Evolutionary conservation across 1,140 invertebrate species (phyloP).

Genomic region (Temnothorax nylanderi): DNA sequence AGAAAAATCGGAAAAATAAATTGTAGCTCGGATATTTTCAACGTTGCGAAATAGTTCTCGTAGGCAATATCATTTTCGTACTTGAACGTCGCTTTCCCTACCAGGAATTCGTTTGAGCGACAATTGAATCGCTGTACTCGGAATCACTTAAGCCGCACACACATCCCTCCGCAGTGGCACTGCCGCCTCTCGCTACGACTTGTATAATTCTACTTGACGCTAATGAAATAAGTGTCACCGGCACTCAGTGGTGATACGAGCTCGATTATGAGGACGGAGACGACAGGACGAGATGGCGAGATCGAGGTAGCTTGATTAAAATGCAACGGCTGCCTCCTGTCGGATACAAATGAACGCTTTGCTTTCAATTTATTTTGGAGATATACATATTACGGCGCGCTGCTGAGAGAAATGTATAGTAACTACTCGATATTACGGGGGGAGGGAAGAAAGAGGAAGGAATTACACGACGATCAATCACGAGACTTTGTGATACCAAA

Average conservation of each 20-base stretch:
- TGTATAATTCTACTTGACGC: constrained; percentile 71
- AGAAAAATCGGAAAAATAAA: neutral
- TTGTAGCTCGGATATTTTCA: neutral
- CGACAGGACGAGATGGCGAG: constrained; percentile 42
- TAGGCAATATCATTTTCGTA: constrained; percentile 6
- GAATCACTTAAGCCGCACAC: constrained; percentile 63
- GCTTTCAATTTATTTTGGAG: constrained; percentile 58
- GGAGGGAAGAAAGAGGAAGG: neutral
- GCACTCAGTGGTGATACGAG: constrained; percentile 62
- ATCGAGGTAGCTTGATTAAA: constrained; percentile 63
- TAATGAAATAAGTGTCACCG: constrained; percentile 73
- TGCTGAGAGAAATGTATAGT: neutral
- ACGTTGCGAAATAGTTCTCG: neutral
- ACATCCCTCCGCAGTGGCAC: constrained; percentile 32
- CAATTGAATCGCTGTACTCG: constrained; percentile 71
- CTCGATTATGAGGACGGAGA: constrained; percentile 62
- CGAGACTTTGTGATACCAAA: neutral
- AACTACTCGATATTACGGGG: neutral
- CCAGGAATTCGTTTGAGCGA: constrained; percentile 65
- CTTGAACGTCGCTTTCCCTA: constrained; percentile 47
- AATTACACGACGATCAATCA: neutral
- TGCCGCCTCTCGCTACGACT: constrained; percentile 55
- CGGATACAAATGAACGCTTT: constrained; percentile 31
- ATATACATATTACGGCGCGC: constrained; percentile 2
- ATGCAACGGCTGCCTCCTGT: constrained; percentile 41